phyloP scores from a whole-genome alignment of 2,797 vertebrate species.

The Gymnothorax javanicus region DNA sequence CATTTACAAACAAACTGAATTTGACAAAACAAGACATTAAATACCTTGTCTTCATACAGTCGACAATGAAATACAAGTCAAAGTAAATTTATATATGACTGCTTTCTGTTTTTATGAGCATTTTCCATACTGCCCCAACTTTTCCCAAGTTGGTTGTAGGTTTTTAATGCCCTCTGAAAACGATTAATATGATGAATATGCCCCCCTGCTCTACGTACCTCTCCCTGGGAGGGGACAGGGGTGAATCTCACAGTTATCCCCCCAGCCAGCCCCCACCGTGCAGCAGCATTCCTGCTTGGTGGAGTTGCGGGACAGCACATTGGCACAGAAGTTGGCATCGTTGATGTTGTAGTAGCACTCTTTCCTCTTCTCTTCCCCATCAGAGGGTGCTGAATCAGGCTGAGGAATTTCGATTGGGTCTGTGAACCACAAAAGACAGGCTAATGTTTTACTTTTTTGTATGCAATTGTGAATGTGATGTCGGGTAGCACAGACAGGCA shows the following conservation, averaged over 20 bases:
- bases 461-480: no score
- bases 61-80: no score
- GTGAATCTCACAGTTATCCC: slow-evolving; percentile 77
- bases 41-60: no score
- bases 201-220: slow-evolving; percentile 53
- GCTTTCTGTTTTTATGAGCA: no score
- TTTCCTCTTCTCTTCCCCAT: slow-evolving; percentile 59
- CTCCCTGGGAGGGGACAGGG: slow-evolving; percentile 65
- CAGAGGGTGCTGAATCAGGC: neutral
- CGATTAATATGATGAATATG: neutral
- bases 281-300: slow-evolving; percentile 79
- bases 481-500: no score
- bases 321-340: slow-evolving; percentile 70
- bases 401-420: neutral
- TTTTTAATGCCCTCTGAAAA: neutral
- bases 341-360: slow-evolving; percentile 77
- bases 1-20: no score
- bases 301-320: slow-evolving; percentile 72
- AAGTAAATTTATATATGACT: no score
- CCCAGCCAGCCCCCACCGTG: slow-evolving; percentile 75
- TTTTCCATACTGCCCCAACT: no score
- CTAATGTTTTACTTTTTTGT: neutral
- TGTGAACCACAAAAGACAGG: neutral
- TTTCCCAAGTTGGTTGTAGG: neutral
- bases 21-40: no score